Percentiles rank a stretch among this genome's conserved stretches.
Evolutionary conservation across 2,113 vertebrate species (phyloP).

Genomic region (Furnarius figulus): DNA sequence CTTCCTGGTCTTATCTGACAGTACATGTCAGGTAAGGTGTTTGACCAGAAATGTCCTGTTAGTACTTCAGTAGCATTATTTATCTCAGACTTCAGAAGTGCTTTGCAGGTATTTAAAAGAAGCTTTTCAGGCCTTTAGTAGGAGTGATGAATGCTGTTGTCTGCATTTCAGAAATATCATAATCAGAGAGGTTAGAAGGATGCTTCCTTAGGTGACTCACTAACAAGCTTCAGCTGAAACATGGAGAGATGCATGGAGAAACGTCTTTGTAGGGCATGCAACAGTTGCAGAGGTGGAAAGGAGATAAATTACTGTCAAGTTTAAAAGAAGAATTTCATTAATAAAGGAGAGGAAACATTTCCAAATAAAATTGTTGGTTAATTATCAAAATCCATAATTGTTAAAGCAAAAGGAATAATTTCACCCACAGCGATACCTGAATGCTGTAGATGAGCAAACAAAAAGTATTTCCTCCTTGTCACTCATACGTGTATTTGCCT

Average conservation of each 20-base stretch:
- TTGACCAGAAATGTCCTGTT: neutral
- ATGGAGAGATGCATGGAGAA: neutral
- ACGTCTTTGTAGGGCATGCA: neutral
- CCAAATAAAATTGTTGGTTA: neutral
- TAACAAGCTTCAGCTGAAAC: neutral
- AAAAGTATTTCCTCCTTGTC: neutral
- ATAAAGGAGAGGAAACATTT: neutral
- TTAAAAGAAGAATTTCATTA: neutral
- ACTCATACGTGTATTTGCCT: neutral
- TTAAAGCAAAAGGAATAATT: neutral
- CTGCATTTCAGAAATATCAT: neutral
- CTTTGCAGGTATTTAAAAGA: neutral
- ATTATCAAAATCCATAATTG: neutral
- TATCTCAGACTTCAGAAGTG: neutral
- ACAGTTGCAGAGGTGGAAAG: neutral
- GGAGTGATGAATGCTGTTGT: neutral
- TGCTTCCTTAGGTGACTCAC: neutral
- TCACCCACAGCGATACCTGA: neutral
- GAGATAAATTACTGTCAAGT: neutral
- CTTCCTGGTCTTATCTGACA: neutral
- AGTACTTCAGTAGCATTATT: neutral
- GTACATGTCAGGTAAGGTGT: neutral
- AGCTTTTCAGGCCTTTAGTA: neutral
- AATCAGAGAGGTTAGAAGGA: neutral
- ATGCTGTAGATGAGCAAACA: neutral